Evolutionary conservation across 2,888 invertebrate species (phyloP).

Genomic region (Apamea sordens): DNA sequence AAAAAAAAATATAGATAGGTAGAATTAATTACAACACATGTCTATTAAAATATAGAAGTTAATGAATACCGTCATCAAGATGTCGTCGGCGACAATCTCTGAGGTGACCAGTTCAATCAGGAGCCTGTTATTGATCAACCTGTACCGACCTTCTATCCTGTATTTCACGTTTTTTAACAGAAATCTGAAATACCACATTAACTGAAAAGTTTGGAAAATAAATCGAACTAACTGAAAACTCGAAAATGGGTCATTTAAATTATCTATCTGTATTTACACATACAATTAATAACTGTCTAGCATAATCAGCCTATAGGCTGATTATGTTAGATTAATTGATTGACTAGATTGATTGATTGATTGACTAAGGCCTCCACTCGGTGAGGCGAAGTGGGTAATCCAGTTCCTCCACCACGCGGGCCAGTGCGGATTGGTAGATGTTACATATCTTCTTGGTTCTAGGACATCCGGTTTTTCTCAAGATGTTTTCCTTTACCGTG

Average conservation of each 20-base stretch:
- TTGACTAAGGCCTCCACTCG: background rate
- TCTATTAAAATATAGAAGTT: background rate
- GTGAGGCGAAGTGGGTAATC: background rate
- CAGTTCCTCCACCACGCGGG: background rate
- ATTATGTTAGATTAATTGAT: too few relatives aligned
- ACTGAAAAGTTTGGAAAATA: background rate
- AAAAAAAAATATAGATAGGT: too few relatives aligned
- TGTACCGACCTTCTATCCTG: slow-evolving; percentile 79
- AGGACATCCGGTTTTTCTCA: background rate
- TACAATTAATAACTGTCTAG: too few relatives aligned
- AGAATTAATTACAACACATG: background rate
- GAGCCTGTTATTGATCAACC: slow-evolving; percentile 75
- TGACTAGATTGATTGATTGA: too few relatives aligned
- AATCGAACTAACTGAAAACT: background rate
- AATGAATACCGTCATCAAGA: slow-evolving; percentile 76
- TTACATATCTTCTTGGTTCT: background rate
- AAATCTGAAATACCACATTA: slow-evolving; percentile 70
- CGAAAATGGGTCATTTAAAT: background rate
- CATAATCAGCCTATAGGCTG: too few relatives aligned
- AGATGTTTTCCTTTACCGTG: background rate
- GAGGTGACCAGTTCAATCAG: slow-evolving; percentile 77
- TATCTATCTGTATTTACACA: too few relatives aligned
- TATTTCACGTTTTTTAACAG: slow-evolving; percentile 78
- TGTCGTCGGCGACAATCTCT: slow-evolving; percentile 68
- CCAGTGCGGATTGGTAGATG: background rate